A percentile compares a stretch with the other conserved stretches of the same genome.
These are phyloP conservation scores for Papilio helenus DNA, from an alignment of 1,140 invertebrate genomes.

Conservation along the genomic window DNA sequence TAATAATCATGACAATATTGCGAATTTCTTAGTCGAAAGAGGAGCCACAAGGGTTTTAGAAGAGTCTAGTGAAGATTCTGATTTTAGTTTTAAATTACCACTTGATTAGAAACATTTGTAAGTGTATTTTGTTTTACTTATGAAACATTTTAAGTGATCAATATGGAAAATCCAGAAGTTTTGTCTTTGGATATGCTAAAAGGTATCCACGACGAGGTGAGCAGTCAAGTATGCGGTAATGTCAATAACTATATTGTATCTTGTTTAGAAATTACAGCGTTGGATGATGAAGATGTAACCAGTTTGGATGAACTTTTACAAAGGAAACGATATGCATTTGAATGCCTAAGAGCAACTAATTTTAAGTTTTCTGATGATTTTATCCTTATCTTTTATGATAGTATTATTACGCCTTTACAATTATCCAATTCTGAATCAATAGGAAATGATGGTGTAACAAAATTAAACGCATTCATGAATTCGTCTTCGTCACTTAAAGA, in stretches of 20 bases:
- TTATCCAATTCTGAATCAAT: not conserved
- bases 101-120: not conserved
- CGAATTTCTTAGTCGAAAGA: constrained; percentile 22
- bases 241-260: not conserved
- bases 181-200: constrained; percentile 12
- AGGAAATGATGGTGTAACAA: not conserved
- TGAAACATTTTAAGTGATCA: not conserved
- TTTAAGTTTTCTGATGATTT: not conserved
- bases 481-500: not conserved
- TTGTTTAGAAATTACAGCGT: constrained; percentile 12
- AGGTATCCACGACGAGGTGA: not conserved
- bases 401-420: constrained; percentile 1
- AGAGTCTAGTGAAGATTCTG: constrained; percentile 17
- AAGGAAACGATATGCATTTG: constrained; percentile 10
- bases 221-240: not conserved
- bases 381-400: not conserved
- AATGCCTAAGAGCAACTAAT: not conserved
- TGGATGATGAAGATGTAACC: not conserved
- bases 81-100: constrained; percentile 9
- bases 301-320: not conserved
- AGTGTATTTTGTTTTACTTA: not conserved
- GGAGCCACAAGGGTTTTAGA: not conserved
- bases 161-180: constrained; percentile 1
- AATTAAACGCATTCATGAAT: constrained; percentile 7
- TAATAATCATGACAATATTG: constrained; percentile 15